Conservation (phyloP, 1,140 invertebrate genomes). For the Paraescarpia echinospica region DNA sequence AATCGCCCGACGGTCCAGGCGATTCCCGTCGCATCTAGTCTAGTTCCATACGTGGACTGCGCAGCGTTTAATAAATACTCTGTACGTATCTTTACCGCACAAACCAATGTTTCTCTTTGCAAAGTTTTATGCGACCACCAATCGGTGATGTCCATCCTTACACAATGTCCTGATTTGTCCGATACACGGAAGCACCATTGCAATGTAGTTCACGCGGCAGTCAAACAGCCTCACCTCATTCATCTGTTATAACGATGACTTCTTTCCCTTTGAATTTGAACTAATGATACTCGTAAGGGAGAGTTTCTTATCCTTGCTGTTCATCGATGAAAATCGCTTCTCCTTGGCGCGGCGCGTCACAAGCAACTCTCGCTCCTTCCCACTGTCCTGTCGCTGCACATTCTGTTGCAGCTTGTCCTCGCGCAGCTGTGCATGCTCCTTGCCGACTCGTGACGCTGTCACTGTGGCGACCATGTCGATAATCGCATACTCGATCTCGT, state of each 20-base stretch:
- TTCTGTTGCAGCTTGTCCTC: conserved; percentile 36
- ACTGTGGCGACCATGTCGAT: conserved; percentile 52
- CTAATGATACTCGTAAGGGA: background rate
- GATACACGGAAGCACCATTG: background rate
- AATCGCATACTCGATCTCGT: conserved; percentile 46
- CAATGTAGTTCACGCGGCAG: background rate
- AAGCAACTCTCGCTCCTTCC: background rate
- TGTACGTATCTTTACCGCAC: background rate
- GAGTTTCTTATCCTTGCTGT: conserved; percentile 10
- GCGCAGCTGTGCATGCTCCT: conserved; percentile 47
- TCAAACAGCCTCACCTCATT: background rate
- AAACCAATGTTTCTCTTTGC: background rate
- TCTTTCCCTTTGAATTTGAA: conserved; percentile 8
- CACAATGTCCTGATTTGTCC: background rate
- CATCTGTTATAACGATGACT: background rate
- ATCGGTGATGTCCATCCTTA: background rate
- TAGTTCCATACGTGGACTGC: background rate
- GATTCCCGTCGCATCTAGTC: background rate
- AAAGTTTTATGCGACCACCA: background rate
- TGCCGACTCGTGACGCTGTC: conserved; percentile 43
- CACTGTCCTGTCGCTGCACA: background rate
- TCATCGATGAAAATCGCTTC: background rate
- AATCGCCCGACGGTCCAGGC: background rate
- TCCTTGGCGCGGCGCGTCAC: background rate
- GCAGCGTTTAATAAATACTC: background rate